Evolutionary conservation across 2,888 invertebrate species (phyloP).

Genomic region (Drosophila mercatorum): DNA sequence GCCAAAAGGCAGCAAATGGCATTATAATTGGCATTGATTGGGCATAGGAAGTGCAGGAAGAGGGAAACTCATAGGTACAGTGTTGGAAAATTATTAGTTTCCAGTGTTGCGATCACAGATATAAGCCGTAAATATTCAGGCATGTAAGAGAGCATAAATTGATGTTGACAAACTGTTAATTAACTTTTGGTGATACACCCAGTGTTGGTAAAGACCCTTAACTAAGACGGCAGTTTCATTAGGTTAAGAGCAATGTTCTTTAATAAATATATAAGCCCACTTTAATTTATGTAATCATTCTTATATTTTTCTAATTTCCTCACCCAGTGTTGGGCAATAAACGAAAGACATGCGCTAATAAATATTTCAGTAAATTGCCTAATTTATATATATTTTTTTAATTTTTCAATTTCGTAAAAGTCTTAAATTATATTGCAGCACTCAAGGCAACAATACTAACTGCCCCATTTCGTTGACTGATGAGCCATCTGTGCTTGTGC

Average conservation of each 20-base stretch:
- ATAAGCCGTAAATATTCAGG: not conserved
- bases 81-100: not conserved
- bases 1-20: conserved; percentile 22
- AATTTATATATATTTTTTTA: not conserved
- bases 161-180: not conserved
- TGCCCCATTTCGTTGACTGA: conserved; percentile 6
- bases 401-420: not conserved
- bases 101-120: not conserved
- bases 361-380: not conserved
- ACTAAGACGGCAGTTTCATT: too few species aligned
- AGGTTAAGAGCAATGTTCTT: too few species aligned
- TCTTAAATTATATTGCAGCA: not conserved
- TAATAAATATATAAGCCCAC: too few species aligned
- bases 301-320: too few species aligned
- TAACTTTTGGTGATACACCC: too few species aligned
- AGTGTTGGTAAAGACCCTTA: too few species aligned
- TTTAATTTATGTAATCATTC: not conserved
- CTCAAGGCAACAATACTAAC: not conserved
- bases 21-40: conserved; percentile 54
- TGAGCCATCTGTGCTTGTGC: conserved; percentile 4
- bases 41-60: too few species aligned
- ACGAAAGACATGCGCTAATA: not conserved
- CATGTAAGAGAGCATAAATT: not conserved
- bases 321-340: not conserved
- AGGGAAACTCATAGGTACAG: not conserved